Conservation (phyloP, 2,797 vertebrate species). For the Urosaurus nigricauda region DNA sequence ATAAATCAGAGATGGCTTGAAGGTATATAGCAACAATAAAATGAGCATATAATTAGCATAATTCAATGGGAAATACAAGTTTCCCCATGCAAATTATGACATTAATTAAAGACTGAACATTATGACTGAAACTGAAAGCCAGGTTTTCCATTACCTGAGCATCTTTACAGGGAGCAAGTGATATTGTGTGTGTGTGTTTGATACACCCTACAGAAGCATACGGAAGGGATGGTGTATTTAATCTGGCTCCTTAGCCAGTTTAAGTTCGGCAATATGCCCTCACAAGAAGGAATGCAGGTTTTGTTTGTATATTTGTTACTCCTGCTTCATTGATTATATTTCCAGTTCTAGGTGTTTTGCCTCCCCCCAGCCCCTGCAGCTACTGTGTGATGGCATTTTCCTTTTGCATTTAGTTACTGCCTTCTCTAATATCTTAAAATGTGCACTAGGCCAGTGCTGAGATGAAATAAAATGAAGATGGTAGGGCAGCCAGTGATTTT, state of each 20-base stretch:
- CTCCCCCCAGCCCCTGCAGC: too few relatives aligned
- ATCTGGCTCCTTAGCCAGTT: neutral
- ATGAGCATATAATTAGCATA: neutral
- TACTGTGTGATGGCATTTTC: neutral
- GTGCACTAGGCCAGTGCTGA: conserved; percentile 13
- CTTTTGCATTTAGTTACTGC: conserved; percentile 36
- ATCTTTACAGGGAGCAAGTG: neutral
- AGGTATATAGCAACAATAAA: neutral
- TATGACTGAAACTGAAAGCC: neutral
- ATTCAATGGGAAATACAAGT: too few relatives aligned
- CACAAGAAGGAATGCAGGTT: neutral
- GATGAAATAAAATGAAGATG: conserved; percentile 45
- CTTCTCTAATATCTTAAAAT: conserved; percentile 9
- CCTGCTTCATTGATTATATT: neutral
- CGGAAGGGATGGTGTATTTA: neutral
- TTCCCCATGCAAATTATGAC: neutral
- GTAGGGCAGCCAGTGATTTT: conserved; percentile 25
- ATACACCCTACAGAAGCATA: neutral
- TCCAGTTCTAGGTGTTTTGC: neutral
- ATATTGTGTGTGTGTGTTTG: neutral
- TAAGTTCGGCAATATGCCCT: neutral
- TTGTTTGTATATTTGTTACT: neutral
- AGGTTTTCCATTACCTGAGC: neutral
- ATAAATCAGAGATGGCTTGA: too few relatives aligned
- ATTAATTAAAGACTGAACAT: conserved; percentile 1